These are phyloP conservation scores for Sturmia bella DNA, from an alignment of 2,888 invertebrate genomes.

Conservation along the genomic window DNA sequence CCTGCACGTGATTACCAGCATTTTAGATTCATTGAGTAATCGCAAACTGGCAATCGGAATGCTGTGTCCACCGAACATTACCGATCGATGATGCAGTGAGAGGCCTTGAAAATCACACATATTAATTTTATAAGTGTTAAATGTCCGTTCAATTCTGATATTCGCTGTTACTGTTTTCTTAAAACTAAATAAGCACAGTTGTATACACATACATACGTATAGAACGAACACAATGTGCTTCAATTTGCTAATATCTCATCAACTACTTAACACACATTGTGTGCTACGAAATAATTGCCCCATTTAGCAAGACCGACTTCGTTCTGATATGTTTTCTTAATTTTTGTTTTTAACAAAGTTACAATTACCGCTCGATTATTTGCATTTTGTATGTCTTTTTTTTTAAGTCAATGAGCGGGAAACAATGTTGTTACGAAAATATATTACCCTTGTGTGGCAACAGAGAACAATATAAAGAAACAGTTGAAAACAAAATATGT, in stretches of 20 bases:
- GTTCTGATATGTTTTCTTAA: constrained; percentile 25
- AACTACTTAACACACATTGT: constrained; percentile 17
- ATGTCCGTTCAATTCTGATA: not conserved
- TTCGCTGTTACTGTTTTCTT: not conserved
- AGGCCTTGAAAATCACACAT: no score
- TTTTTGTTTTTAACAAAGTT: constrained; percentile 41
- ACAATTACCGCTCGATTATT: constrained; percentile 56
- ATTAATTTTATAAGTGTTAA: no score
- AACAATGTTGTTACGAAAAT: constrained; percentile 36
- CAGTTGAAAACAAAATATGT: constrained; percentile 25
- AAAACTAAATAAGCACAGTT: not conserved
- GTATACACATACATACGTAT: not conserved
- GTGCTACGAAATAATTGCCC: constrained; percentile 31
- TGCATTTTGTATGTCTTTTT: constrained; percentile 36
- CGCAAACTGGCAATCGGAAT: no score
- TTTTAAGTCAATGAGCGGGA: constrained; percentile 51
- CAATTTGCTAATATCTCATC: constrained; percentile 32
- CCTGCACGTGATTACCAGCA: no score
- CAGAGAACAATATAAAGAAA: constrained; percentile 18
- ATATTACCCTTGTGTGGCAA: constrained; percentile 17
- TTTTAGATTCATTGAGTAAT: no score
- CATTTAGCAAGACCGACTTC: constrained; percentile 14
- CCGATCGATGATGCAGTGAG: no score
- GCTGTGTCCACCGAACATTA: no score
- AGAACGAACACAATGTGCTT: not conserved